Conservation (phyloP, 2,797 vertebrate genomes). For the Hephaestus fuliginosus region DNA sequence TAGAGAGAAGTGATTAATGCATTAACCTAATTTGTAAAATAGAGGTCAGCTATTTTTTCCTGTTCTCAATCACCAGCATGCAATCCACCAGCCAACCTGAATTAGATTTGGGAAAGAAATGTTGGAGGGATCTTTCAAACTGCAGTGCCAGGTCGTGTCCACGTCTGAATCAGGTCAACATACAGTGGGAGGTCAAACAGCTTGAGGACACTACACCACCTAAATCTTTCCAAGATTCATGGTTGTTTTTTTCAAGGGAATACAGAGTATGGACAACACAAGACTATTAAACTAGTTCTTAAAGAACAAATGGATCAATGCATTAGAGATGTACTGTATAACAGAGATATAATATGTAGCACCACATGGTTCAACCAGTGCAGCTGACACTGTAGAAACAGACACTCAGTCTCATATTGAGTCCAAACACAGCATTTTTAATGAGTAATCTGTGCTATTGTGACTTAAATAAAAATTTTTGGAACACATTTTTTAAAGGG, state of each 20-base stretch:
- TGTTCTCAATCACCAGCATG: constrained; percentile 26
- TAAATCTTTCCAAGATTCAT: not conserved
- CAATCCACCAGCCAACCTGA: constrained; percentile 18
- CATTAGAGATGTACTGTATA: not conserved
- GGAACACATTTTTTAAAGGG: not conserved
- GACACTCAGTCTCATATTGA: not conserved
- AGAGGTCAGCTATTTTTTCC: constrained; percentile 58
- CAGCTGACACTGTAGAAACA: not conserved
- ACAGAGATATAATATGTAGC: not conserved
- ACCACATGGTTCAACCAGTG: constrained; percentile 1
- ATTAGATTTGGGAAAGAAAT: constrained; percentile 18
- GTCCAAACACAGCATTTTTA: not conserved
- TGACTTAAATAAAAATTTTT: not conserved
- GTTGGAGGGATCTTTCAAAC: constrained; percentile 20
- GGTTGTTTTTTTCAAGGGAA: not conserved
- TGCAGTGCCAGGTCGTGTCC: constrained; percentile 18
- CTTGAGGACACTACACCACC: constrained; percentile 7
- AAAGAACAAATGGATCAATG: not conserved
- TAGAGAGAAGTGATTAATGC: constrained; percentile 32
- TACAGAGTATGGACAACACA: not conserved
- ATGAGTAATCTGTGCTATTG: not conserved
- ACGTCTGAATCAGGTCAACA: constrained; percentile 48
- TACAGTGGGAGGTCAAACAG: constrained; percentile 40
- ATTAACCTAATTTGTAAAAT: constrained; percentile 66
- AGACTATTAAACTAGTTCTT: not conserved